These are phyloP conservation scores for Alligator mississippiensis DNA, from an alignment of 2,113 vertebrate species.

Conservation along the genomic window DNA sequence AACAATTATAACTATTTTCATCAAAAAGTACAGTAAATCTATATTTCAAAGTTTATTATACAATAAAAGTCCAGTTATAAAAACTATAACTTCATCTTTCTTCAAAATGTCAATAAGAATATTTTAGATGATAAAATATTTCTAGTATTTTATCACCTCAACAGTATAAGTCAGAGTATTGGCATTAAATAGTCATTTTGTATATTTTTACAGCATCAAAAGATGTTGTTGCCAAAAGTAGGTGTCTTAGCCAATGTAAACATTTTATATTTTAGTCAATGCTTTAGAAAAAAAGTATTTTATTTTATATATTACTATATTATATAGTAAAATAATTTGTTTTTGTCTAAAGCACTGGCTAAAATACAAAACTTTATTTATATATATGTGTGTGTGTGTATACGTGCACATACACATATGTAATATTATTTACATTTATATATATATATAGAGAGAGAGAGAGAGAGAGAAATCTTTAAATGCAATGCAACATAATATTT, in stretches of 20 bases:
- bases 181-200: conserved; percentile 38
- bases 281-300: conserved; percentile 41
- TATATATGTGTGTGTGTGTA: too few species aligned
- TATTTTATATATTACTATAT: neutral
- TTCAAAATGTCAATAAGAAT: neutral
- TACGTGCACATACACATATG: too few species aligned
- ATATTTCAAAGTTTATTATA: neutral
- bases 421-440: conserved; percentile 4
- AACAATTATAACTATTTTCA: neutral
- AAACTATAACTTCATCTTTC: neutral
- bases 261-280: neutral
- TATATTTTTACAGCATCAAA: conserved; percentile 45
- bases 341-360: too few species aligned
- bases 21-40: neutral
- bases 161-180: neutral
- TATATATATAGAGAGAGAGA: neutral
- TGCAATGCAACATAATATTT: neutral
- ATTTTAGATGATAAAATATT: neutral
- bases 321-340: too few species aligned
- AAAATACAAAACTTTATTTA: too few species aligned
- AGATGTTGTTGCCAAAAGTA: neutral
- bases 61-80: neutral
- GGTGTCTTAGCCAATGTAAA: too few species aligned
- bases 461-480: conserved; percentile 13
- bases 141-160: neutral